Percentiles rank a stretch among this genome's conserved stretches.
Evolutionary conservation across 2,113 vertebrate species (phyloP).

Genomic region (Crotalus helleri): DNA sequence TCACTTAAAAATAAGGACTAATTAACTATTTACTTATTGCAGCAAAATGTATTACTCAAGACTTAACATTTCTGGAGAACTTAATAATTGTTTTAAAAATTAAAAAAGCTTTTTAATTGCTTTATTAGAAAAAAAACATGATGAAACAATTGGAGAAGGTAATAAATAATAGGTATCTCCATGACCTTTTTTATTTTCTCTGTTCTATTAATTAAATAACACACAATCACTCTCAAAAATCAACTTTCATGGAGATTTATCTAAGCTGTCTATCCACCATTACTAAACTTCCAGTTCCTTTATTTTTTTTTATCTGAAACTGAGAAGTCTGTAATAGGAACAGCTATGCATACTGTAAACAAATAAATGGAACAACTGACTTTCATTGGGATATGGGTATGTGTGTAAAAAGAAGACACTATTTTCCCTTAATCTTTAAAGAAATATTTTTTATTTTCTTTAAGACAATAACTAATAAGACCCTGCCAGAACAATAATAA

Average conservation of each 20-base stretch:
- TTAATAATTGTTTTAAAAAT: neutral
- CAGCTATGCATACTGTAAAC: neutral
- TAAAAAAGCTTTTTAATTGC: neutral
- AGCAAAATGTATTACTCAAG: neutral
- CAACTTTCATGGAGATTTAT: neutral
- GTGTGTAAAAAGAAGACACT: neutral
- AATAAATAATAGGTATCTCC: neutral
- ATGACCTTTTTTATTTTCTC: neutral
- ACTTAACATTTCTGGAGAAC: neutral
- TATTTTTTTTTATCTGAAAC: neutral
- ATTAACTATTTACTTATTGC: neutral
- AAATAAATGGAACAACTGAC: neutral
- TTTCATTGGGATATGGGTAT: neutral
- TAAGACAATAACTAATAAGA: constrained; percentile 32
- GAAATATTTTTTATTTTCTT: constrained; percentile 41
- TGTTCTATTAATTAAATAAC: neutral
- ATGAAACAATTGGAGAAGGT: neutral
- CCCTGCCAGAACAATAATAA: constrained; percentile 37
- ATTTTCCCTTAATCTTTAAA: constrained; percentile 22
- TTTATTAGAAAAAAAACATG: neutral
- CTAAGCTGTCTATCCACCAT: neutral
- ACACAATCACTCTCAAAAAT: neutral
- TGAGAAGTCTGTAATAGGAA: neutral
- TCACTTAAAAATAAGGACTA: neutral
- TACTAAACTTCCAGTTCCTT: neutral